Percentiles rank a stretch among this genome's conserved stretches.
These are phyloP conservation scores for Nasonia vitripennis DNA, from an alignment of 1,140 invertebrate species.

Conservation along the genomic window DNA sequence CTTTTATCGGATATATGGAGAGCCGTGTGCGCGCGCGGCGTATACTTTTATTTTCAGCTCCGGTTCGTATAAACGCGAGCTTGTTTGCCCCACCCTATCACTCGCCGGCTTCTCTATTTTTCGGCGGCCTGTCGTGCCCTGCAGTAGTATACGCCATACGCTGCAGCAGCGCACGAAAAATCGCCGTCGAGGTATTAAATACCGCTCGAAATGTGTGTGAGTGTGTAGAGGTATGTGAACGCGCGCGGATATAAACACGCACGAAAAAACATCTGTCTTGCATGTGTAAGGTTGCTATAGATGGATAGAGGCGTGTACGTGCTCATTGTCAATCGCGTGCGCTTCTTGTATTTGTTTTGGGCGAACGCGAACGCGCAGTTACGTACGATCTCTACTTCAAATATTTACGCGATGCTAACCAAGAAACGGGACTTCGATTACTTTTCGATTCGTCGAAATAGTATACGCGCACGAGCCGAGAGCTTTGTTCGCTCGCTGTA, in stretches of 20 bases:
- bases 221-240: no score
- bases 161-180: conserved; percentile 10
- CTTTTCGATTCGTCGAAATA: background rate
- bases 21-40: background rate
- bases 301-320: background rate
- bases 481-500: no score
- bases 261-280: conserved; percentile 4
- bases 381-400: conserved; percentile 35
- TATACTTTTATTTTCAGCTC: background rate
- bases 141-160: no score
- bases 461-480: no score
- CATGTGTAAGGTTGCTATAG: background rate
- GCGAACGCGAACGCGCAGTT: background rate
- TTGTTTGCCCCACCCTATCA: background rate
- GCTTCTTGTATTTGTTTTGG: conserved; percentile 25
- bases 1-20: conserved; percentile 1
- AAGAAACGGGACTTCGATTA: conserved; percentile 7
- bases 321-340: conserved; percentile 18
- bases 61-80: background rate
- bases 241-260: background rate
- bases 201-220: background rate
- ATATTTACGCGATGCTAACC: conserved; percentile 39
- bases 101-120: background rate
- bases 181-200: conserved; percentile 16
- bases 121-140: background rate